Evolutionary conservation across 2,797 vertebrate genomes (phyloP), one percentile per base, ranked within the genome.

Genomic region (Bradypodion pumilum): DNA sequence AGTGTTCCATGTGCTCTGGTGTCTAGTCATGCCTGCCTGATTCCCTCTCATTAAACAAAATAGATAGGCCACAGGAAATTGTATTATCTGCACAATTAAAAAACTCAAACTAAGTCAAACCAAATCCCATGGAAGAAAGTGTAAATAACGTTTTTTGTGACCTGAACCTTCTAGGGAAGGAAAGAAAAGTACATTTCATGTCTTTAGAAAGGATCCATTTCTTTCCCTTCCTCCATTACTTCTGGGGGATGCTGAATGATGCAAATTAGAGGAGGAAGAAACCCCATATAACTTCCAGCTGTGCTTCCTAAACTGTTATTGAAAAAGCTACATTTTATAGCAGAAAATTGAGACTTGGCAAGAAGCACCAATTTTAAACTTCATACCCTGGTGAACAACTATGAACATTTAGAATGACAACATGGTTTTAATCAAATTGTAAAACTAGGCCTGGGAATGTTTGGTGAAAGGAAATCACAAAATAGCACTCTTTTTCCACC

Each of bases 311-410:
- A 40, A 32, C 44, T 52, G 69, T 65, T 60, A 82, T 40, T 32
- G 35, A 32, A 66, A 83, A 83, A 76, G 3, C 15, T 42, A 52
- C 37, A 60, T 66, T 83, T 83, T 83, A 73, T 76, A 83, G 76
- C 29, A 56, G 10, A 75, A 27, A 52, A 25, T 70, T 44, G 15
- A 29, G 35, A 56, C 5, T 56, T 46, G 44, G 25, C 68, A 68
- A 68, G 23, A 65, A 65, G 35, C 62, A 75, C 62, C 52, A 52
- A 21, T 35, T 66, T 75, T 40, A 46, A 63, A 46, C 73, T 63
- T 49, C 32, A 66, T 52, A 27, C 9, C 35, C 46, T 52, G 56
- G 32, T 25, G 37, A n/a, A 72, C 7, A 42, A 42, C 37, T 37
- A 46, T n/a, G 37, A 56, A 81, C 25, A 52, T 69, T 44, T 21